Percentiles rank a stretch among this genome's conserved stretches.
These are phyloP conservation scores for Rana temporaria DNA, from an alignment of 2,113 vertebrate species.

Conservation along the genomic window DNA sequence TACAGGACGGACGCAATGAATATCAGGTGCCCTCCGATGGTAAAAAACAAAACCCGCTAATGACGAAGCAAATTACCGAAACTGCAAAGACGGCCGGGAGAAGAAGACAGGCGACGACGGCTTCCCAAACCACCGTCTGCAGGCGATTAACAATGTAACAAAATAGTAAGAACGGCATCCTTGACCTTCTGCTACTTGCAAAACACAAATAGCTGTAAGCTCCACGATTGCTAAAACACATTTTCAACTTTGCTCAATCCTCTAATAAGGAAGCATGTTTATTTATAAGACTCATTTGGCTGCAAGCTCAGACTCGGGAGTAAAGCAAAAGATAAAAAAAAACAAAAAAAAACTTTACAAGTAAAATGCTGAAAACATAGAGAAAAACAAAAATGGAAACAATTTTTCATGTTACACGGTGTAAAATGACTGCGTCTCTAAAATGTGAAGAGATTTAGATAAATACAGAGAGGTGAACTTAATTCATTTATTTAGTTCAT, in stretches of 20 bases:
- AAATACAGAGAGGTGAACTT: too few relatives aligned
- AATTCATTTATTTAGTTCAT: too few relatives aligned
- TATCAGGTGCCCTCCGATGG: not conserved
- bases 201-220: slow-evolving; percentile 7
- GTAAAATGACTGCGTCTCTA: too few relatives aligned
- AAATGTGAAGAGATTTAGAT: not conserved
- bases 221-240: fast-evolving
- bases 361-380: slow-evolving; percentile 5
- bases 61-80: slow-evolving; percentile 24
- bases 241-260: not conserved
- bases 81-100: not conserved
- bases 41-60: not conserved
- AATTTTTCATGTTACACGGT: not conserved
- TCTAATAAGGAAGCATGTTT: slow-evolving; percentile 38
- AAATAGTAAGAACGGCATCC: slow-evolving; percentile 30
- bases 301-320: not conserved
- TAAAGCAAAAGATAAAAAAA: not conserved
- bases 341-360: not conserved
- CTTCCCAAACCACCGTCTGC: not conserved
- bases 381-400: not conserved
- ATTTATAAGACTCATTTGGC: slow-evolving; percentile 52
- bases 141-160: slow-evolving; percentile 28
- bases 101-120: not conserved
- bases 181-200: slow-evolving; percentile 16
- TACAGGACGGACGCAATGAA: slow-evolving; percentile 24